phyloP scores from a whole-genome alignment of 2,888 invertebrate species.

The Cyclophora albipunctata region DNA sequence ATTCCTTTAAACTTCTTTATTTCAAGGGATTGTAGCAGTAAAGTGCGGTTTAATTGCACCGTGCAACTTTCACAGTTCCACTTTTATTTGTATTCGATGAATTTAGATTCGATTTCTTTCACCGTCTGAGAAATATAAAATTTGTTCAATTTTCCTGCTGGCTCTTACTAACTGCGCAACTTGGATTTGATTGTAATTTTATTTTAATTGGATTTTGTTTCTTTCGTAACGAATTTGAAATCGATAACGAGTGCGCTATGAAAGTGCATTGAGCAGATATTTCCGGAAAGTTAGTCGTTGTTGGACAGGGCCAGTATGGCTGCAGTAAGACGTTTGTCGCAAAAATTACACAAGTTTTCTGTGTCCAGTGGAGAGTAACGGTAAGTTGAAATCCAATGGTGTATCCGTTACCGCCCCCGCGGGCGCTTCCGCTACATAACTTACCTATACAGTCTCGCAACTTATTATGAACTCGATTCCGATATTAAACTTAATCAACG shows the following conservation, averaged over 20 bases:
- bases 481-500: too few relatives aligned
- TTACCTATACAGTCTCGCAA: neutral
- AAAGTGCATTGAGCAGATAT: slow-evolving; percentile 6
- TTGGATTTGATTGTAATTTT: slow-evolving; percentile 10
- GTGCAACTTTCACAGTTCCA: slow-evolving; percentile 52
- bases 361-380: slow-evolving; percentile 35
- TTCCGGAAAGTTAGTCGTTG: slow-evolving; percentile 13
- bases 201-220: slow-evolving; percentile 8
- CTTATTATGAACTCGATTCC: too few relatives aligned
- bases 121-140: slow-evolving; percentile 34
- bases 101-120: slow-evolving; percentile 56
- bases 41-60: slow-evolving; percentile 70
- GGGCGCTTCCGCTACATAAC: slow-evolving; percentile 18
- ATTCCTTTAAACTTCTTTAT: slow-evolving; percentile 67
- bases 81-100: slow-evolving; percentile 59
- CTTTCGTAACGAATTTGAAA: slow-evolving; percentile 2
- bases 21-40: slow-evolving; percentile 65
- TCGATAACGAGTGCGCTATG: slow-evolving; percentile 8
- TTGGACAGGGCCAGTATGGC: slow-evolving; percentile 6
- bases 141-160: slow-evolving; percentile 35
- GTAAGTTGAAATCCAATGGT: slow-evolving; percentile 23
- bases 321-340: slow-evolving; percentile 42
- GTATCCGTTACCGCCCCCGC: slow-evolving; percentile 19
- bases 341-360: slow-evolving; percentile 53
- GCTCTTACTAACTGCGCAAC: slow-evolving; percentile 6